Base-by-base conservation (phyloP, 2,888 invertebrate genomes). In the Stictocephala bisonia region DNA sequence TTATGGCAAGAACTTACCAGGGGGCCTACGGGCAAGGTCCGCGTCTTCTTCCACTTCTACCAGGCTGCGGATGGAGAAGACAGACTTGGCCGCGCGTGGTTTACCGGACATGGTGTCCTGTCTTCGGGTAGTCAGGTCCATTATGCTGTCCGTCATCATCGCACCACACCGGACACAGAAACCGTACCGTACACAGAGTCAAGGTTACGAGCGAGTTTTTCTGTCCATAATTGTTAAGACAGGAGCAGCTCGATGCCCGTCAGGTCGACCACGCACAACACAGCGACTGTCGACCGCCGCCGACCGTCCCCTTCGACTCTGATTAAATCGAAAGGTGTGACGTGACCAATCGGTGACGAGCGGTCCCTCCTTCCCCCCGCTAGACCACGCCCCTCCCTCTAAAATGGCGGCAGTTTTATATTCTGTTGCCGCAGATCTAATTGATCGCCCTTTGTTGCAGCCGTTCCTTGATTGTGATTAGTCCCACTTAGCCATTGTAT, bases 31-130 rank as follows among this genome's bases (percentile, higher is more conserved):
- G 81, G 18, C 41, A 15, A 20, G 56, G 58, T 3, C 35, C 13
- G 53, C 22, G 40, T 82, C 82, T 44, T 87, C 87, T 60, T 86
- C 86, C 53, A 88, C 83, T 82, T 88, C 87, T 44, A 88, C 88
- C 53, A 88, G 83, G 78, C 87, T 88, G 67, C 88, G 82, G 71
- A 88, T 88, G 72, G 88, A 88, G 81, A 88, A 88, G 66, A 88
- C 87, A 72, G 88, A 88, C 79, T 88, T 88, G 24, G 88, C 88
- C 9, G 86, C 85, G 35, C 88, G 83, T 56, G 86, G 84, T 79
- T 87, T 87, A 50, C 81, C 85, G 79, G 69, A 35, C 22, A 56
- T 35, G 4, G 70, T 26, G 31, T 64, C 68, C 50, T 77, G 77
- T n/a, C 79, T 76, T 27, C 79, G 74, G 4, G 80, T 80, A 51